Percentiles rank a stretch among this genome's conserved stretches.
Conservation (phyloP, 2,113 vertebrate species). For the Notiomystis cincta region DNA sequence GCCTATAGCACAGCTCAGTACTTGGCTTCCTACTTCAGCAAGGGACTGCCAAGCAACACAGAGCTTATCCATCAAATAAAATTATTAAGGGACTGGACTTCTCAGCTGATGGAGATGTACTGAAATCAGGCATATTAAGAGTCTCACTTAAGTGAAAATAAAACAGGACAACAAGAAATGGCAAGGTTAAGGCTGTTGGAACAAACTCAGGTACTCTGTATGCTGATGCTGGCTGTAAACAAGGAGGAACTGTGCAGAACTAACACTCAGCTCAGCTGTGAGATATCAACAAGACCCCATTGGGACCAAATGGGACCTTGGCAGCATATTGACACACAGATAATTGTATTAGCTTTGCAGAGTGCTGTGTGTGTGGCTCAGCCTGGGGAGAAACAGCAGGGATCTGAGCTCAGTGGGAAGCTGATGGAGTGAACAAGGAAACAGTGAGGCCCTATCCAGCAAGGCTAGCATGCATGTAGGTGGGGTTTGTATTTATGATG, state of each 20-base stretch:
- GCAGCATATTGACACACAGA: not conserved
- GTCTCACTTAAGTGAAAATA: not conserved
- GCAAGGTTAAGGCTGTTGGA: not conserved
- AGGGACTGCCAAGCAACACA: not conserved
- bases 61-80: not conserved
- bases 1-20: not conserved
- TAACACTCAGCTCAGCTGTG: not conserved
- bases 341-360: conserved; percentile 34
- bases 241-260: conserved; percentile 14
- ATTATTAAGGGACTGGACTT: not conserved
- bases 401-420: not conserved
- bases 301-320: not conserved
- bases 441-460: not conserved
- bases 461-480: not conserved
- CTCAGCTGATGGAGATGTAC: not conserved
- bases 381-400: not conserved
- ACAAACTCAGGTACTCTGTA: not conserved
- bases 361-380: not conserved
- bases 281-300: conserved; percentile 1
- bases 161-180: not conserved
- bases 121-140: not conserved
- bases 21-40: not conserved
- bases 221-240: not conserved
- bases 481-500: not conserved
- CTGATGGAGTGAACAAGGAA: not conserved